A percentile compares a stretch with the other conserved stretches of the same genome.
Evolutionary conservation across 2,797 vertebrate genomes (phyloP).

Genomic region (Dallia pectoralis): DNA sequence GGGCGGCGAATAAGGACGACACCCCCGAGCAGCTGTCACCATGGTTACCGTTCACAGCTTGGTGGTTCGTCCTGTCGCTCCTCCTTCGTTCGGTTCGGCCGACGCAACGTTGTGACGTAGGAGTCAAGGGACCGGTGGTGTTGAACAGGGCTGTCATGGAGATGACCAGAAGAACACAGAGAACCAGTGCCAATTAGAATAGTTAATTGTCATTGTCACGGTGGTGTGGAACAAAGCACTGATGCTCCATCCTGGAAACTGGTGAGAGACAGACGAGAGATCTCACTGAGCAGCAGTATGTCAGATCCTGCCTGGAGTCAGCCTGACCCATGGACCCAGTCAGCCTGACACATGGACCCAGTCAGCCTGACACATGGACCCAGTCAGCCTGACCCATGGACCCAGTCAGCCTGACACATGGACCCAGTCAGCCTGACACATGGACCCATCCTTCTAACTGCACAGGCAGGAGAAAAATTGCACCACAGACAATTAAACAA

Average conservation of each 20-base stretch:
- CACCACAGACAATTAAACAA: too few relatives aligned
- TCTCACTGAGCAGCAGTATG: too few relatives aligned
- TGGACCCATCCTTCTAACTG: too few relatives aligned
- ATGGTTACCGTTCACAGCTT: conserved; percentile 40
- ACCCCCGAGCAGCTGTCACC: conserved; percentile 40
- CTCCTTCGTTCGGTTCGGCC: conserved; percentile 12
- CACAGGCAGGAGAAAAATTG: too few relatives aligned
- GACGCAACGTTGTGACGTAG: background rate
- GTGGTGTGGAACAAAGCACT: background rate
- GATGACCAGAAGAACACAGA: conserved; percentile 5
- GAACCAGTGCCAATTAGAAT: conserved; percentile 18
- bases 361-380: too few relatives aligned
- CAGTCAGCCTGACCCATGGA: too few relatives aligned
- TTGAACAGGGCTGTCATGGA: conserved; percentile 4
- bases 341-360: too few relatives aligned
- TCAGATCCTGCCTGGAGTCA: too few relatives aligned
- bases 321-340: too few relatives aligned
- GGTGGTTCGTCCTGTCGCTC: conserved; percentile 20
- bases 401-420: too few relatives aligned
- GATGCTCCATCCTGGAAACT: background rate
- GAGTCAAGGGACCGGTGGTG: conserved; percentile 17
- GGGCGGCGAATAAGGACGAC: conserved; percentile 6
- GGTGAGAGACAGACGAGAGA: too few relatives aligned
- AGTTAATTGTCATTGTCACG: background rate
- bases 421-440: too few relatives aligned